Base-by-base conservation (phyloP, 1,140 invertebrate species). In the Lepidurus apus region DNA sequence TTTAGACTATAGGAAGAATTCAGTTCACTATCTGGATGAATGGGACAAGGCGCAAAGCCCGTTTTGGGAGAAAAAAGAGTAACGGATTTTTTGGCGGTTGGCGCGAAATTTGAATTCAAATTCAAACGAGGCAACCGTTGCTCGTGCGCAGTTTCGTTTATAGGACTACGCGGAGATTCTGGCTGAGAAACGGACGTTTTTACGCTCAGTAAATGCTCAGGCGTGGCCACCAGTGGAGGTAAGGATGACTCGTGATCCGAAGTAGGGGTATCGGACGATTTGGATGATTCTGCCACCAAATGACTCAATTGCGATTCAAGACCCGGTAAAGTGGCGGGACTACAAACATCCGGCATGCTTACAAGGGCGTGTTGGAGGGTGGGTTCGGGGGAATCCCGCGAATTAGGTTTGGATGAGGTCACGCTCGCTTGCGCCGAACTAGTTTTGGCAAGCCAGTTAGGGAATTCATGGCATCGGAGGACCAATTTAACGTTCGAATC, bases 71-170 rank as follows among this genome's bases (percentile, higher is more conserved):
- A 47, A 77, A 47, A 45, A 7, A 77, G 44, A 1, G 75, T 43
- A 47, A 77, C 75, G 21, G 24, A 47, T 43, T 45, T 45, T 26
- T 42, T 47, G 43, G 75, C 43, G 10, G 9, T 24, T 47, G 26
- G 75, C 34, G 43, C 42, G 24, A 26, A 43, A 47, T 77, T 45
- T 45, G 43, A 45, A 34, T 43, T 77, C 75, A 77, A 77, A 10
- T 43, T 77, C 9, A 77, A 47, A 11, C 43, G 43, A 8, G 43
- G 10, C 43, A 77, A 77, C 4, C 43, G 75, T 44, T 77, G 43
- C 42, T 77, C 75, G 3, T 7, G 53, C 53, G 1, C 53, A 65
- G 6, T 65, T 65, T 65, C 53, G 53, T 65, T 65, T 13, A 65
- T 21, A n/a, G 53, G 53, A 65, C 53, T 65, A n/a, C 13, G 53